These are phyloP conservation scores for Vesta saturnalis DNA, from an alignment of 2,888 invertebrate genomes.

Conservation along the genomic window DNA sequence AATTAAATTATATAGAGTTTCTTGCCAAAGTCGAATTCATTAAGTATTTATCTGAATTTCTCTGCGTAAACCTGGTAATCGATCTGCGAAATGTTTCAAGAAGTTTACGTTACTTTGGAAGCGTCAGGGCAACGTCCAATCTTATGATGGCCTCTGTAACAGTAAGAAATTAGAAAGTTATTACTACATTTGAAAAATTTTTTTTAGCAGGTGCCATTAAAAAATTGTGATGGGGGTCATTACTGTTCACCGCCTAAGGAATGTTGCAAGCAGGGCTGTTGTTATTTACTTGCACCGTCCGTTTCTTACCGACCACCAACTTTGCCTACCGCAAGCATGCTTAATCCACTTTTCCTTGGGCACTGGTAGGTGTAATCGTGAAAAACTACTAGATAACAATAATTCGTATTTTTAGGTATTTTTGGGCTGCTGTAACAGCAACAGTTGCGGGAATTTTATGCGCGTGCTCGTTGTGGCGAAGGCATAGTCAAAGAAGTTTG, in stretches of 20 bases:
- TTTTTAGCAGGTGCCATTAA: slow-evolving; percentile 64
- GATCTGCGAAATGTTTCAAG: slow-evolving; percentile 25
- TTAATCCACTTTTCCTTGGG: slow-evolving; percentile 73
- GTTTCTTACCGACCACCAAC: slow-evolving; percentile 61
- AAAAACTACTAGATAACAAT: background rate
- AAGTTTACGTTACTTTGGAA: slow-evolving; percentile 17
- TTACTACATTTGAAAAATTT: background rate
- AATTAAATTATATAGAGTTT: background rate
- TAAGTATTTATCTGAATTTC: slow-evolving; percentile 9
- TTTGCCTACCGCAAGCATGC: slow-evolving; percentile 66
- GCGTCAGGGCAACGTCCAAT: slow-evolving; percentile 17
- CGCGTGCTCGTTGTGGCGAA: slow-evolving; percentile 73
- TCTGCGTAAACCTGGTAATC: slow-evolving; percentile 16
- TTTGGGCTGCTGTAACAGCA: slow-evolving; percentile 71
- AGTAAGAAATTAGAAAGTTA: slow-evolving; percentile 11
- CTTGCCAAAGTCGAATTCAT: background rate
- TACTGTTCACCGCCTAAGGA: slow-evolving; percentile 79
- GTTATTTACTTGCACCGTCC: slow-evolving; percentile 61
- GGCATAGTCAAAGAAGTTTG: slow-evolving; percentile 58
- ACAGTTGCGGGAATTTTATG: slow-evolving; percentile 76
- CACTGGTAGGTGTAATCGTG: slow-evolving; percentile 74
- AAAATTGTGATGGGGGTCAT: slow-evolving; percentile 72
- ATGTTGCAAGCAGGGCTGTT: slow-evolving; percentile 75
- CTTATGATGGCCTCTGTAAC: slow-evolving; percentile 36
- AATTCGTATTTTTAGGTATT: slow-evolving; percentile 54